Percentiles rank a stretch among this genome's conserved stretches.
Evolutionary conservation across 2,113 vertebrate species (phyloP).

Genomic region (Pampusana beccarii): DNA sequence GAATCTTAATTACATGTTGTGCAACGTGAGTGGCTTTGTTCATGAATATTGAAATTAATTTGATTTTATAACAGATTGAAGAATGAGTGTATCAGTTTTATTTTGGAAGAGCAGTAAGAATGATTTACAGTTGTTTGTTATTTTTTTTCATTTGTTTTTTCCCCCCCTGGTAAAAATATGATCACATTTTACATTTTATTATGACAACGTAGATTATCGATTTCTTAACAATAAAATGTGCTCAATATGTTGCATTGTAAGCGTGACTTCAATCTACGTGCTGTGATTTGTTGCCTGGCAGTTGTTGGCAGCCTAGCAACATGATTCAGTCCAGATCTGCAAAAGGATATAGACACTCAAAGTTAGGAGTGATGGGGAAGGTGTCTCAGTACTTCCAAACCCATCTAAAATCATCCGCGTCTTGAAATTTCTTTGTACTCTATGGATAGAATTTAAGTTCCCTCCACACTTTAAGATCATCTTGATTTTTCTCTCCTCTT

Average conservation of each 20-base stretch:
- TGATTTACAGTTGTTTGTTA: not conserved
- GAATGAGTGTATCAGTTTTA: not conserved
- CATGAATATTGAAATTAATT: constrained; percentile 62
- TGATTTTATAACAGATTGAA: constrained; percentile 49
- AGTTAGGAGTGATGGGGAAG: not conserved
- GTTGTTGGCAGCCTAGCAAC: constrained; percentile 65
- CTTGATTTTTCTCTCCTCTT: not conserved
- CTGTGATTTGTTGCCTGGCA: constrained; percentile 60
- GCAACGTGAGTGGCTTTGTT: constrained; percentile 5
- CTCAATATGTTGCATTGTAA: constrained; percentile 2
- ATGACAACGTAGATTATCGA: constrained; percentile 8
- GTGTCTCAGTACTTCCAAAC: not conserved
- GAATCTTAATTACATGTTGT: constrained; percentile 65
- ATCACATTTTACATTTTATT: constrained; percentile 37
- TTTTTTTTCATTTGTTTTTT: not conserved
- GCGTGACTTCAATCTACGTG: not conserved
- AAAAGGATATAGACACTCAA: not conserved
- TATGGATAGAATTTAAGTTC: not conserved
- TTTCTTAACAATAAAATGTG: constrained; percentile 46
- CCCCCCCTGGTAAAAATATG: not conserved
- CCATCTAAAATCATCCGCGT: not conserved
- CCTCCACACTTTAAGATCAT: not conserved
- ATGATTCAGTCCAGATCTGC: not conserved
- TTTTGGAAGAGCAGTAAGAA: not conserved
- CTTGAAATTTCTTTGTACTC: not conserved